Percentiles rank a stretch among this genome's conserved stretches.
Evolutionary conservation across 1,140 invertebrate genomes (phyloP).

Genomic region (Drosophila lacertosa): DNA sequence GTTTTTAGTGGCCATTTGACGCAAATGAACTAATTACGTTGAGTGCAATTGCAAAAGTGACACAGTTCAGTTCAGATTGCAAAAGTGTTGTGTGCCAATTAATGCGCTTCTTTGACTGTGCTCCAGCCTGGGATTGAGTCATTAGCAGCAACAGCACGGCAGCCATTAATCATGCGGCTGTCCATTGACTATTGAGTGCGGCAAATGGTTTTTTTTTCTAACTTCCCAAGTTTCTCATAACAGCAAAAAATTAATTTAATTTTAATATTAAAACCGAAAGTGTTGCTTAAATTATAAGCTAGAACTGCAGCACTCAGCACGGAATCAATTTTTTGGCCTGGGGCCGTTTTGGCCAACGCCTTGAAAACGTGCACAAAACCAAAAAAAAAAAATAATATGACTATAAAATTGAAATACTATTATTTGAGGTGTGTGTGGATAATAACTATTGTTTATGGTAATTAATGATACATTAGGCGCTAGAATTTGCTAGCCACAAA

Average conservation of each 20-base stretch:
- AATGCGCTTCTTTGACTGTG: slow-evolving; percentile 40
- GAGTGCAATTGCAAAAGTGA: slow-evolving; percentile 61
- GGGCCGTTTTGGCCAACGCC: slow-evolving; percentile 43
- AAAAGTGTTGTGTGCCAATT: slow-evolving; percentile 44
- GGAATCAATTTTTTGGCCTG: slow-evolving; percentile 33
- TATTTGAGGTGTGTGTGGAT: slow-evolving; percentile 49
- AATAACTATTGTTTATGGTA: slow-evolving; percentile 52
- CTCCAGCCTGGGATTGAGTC: slow-evolving; percentile 40
- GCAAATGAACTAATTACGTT: slow-evolving; percentile 58
- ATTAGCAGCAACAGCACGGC: slow-evolving; percentile 32
- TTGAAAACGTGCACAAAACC: slow-evolving; percentile 64
- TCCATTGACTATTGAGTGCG: slow-evolving; percentile 29
- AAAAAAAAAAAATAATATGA: no score
- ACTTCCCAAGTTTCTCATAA: slow-evolving; percentile 46
- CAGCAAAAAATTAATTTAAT: slow-evolving; percentile 60
- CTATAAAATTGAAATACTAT: slow-evolving; percentile 48
- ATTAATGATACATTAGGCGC: slow-evolving; percentile 66
- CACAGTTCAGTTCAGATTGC: slow-evolving; percentile 53
- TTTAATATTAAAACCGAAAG: slow-evolving; percentile 71
- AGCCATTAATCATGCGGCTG: slow-evolving; percentile 67
- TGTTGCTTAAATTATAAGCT: slow-evolving; percentile 50
- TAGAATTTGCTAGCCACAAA: slow-evolving; percentile 40
- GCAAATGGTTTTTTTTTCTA: slow-evolving; percentile 38
- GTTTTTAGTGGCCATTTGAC: slow-evolving; percentile 17
- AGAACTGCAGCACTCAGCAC: slow-evolving; percentile 51